Evolutionary conservation across 2,113 vertebrate species (phyloP), one percentile per base, ranked within the genome.

Genomic region (Mola mola): DNA sequence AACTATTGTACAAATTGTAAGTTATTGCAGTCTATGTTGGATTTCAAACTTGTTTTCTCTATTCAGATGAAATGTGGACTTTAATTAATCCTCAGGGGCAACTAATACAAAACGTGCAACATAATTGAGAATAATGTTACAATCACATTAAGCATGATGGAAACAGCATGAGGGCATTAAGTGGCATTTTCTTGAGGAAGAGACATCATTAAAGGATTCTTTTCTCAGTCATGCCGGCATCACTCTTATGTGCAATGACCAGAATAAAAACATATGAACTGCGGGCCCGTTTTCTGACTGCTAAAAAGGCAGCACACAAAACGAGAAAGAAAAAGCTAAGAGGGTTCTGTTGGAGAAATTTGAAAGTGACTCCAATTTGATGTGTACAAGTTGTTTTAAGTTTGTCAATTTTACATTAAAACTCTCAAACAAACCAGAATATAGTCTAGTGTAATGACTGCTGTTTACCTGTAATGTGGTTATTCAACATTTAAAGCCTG

Each of bases 131-230:
- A 50, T 25, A 15, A 34, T 31, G 19, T 24, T 36, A 25, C 19
- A 60, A 38, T 34, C 41, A 13, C 13, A 53, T 66, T 4, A 42
- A 57, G 29, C 17, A 43, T 12, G 46, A 2, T 17, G 48, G 42
- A 59, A 37, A 46, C 26, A 26, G 15, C 31, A 31, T 16, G 28
- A 65, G 17, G 24, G 16, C 31, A 44, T 65, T 10, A 26, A 19
- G 21, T 41, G 2, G 47, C 44, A 26, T 56, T 57, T 70, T 61
- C 42, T 65, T 4, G 29, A 59, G 19, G 25, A 36, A 20, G 19
- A 10, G 58, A 31, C 33, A 25, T 67, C 28, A 60, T 49, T 44
- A 47, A 47, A 4, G 6, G 41, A 61, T 72, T 25, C 47, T 47
- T 50, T 49, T 51, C 26, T 57, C 2, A 3, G 12, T 26, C 31